Percentiles rank a stretch among this genome's conserved stretches.
These are phyloP conservation scores for Apeira syringaria DNA, from an alignment of 2,888 invertebrate genomes.

Conservation along the genomic window DNA sequence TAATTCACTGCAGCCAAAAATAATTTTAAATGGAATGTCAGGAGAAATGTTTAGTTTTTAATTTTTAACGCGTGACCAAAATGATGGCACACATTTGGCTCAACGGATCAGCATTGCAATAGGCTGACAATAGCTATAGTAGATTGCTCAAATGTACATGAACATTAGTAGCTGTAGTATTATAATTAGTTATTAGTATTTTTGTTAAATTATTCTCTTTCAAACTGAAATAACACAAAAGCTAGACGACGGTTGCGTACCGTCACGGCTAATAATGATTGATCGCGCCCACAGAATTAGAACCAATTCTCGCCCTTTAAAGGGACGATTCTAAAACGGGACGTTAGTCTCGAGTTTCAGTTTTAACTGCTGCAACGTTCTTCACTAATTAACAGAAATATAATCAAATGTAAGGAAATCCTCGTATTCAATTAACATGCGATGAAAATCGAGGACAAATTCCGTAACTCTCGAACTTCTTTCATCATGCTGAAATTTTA, in stretches of 20 bases:
- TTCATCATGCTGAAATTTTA: conserved; percentile 8
- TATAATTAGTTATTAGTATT: too few species aligned
- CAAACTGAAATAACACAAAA: conserved; percentile 35
- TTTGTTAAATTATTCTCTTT: too few species aligned
- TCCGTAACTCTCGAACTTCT: conserved; percentile 5
- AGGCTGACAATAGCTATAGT: too few species aligned
- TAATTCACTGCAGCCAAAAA: too few species aligned
- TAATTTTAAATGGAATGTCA: too few species aligned
- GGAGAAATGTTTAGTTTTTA: not conserved
- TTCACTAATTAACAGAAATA: conserved; percentile 20
- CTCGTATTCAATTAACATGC: conserved; percentile 15
- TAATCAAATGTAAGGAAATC: conserved; percentile 15
- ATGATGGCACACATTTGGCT: too few species aligned
- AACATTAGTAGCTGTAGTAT: too few species aligned
- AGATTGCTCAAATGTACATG: too few species aligned
- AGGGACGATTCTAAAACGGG: conserved; percentile 51
- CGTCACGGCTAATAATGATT: conserved; percentile 72
- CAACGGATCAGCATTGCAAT: too few species aligned
- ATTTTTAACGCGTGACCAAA: too few species aligned
- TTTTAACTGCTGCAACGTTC: conserved; percentile 13
- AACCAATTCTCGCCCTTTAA: conserved; percentile 60
- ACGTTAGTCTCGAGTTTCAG: conserved; percentile 28
- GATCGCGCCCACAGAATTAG: conserved; percentile 66
- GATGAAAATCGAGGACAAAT: conserved; percentile 10
- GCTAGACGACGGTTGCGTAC: conserved; percentile 45